A percentile compares a stretch with the other conserved stretches of the same genome.
Evolutionary conservation across 2,888 invertebrate species (phyloP).

Genomic region (Eulithis testata): DNA sequence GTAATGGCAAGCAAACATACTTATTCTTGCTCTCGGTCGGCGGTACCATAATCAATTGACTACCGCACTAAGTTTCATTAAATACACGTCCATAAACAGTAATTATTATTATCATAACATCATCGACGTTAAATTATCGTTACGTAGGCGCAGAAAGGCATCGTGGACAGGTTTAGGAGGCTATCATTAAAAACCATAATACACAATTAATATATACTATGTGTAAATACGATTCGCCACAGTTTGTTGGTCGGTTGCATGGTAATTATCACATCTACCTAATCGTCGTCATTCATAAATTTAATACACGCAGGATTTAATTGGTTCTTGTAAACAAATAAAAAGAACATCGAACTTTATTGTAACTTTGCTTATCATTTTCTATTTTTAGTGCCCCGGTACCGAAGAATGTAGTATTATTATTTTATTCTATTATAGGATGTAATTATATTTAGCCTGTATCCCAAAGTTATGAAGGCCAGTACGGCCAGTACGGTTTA

Average conservation of each 20-base stretch:
- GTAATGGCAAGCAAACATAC: constrained; percentile 48
- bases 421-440: not conserved
- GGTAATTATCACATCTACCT: constrained; percentile 31
- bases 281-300: constrained; percentile 33
- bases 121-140: constrained; percentile 33
- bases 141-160: constrained; percentile 26
- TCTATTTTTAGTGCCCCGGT: not conserved
- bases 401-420: not conserved
- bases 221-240: constrained; percentile 42
- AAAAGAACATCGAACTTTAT: constrained; percentile 3
- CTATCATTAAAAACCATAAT: constrained; percentile 25
- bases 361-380: not conserved
- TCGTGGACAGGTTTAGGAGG: constrained; percentile 32
- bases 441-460: not conserved
- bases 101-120: constrained; percentile 17
- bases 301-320: constrained; percentile 20
- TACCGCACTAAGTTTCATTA: constrained; percentile 30
- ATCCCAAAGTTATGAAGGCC: not conserved
- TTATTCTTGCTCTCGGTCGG: constrained; percentile 46
- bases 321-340: constrained; percentile 16
- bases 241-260: constrained; percentile 32
- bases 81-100: constrained; percentile 26
- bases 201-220: constrained; percentile 20
- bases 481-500: constrained; percentile 2
- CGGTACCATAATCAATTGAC: constrained; percentile 43